phyloP scores from a whole-genome alignment of 2,113 vertebrate genomes.

The Melanostigma gelatinosum region DNA sequence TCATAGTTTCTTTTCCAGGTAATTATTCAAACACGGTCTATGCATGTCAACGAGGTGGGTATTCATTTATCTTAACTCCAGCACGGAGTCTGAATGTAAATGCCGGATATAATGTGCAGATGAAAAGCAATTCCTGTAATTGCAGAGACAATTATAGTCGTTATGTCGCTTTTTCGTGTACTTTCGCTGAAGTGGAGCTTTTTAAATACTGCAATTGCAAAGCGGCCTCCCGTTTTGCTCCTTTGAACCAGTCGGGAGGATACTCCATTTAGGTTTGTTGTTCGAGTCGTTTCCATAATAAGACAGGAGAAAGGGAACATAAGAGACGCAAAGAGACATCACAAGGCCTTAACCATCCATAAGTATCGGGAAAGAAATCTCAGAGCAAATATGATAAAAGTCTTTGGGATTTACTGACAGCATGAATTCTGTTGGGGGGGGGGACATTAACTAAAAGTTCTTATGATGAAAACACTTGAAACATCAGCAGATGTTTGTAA shows the following conservation, averaged over 20 bases:
- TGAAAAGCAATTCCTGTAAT: neutral
- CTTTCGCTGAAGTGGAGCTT: neutral
- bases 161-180: neutral
- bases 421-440: too few relatives aligned
- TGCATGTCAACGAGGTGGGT: neutral
- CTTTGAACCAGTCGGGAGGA: neutral
- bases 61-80: neutral
- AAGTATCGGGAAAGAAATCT: neutral
- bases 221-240: neutral
- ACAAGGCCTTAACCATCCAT: neutral
- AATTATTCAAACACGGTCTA: neutral
- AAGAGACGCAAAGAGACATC: neutral
- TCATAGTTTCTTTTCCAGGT: neutral
- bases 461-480: neutral
- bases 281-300: neutral
- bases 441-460: neutral
- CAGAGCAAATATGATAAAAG: neutral
- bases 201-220: neutral
- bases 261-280: neutral
- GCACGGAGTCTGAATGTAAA: neutral
- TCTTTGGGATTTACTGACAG: neutral
- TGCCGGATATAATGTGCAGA: neutral
- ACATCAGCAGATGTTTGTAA: conserved; percentile 6
- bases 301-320: neutral
- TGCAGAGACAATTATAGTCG: neutral